A percentile compares a stretch with the other conserved stretches of the same genome.
Evolutionary conservation across 2,797 vertebrate genomes (phyloP).

Genomic region (Emys orbicularis): DNA sequence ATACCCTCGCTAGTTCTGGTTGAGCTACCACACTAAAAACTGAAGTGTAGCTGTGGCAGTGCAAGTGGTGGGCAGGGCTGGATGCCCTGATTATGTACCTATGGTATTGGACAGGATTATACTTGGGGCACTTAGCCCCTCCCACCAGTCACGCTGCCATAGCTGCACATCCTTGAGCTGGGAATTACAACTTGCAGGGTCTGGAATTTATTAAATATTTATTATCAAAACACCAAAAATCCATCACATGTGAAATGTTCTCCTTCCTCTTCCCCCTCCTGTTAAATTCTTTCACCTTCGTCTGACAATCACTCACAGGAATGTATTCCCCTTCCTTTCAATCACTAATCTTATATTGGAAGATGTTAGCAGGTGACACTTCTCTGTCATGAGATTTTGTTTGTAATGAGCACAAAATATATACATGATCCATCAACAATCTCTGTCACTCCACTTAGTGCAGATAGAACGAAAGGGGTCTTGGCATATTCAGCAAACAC

Average conservation of each 20-base stretch:
- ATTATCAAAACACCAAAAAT: accelerated
- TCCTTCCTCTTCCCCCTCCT: accelerated
- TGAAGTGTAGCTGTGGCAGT: neutral
- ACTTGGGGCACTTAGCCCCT: neutral
- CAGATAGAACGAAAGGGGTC: neutral
- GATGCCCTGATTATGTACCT: neutral
- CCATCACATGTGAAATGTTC: neutral
- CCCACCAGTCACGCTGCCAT: too few species aligned
- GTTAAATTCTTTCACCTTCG: neutral
- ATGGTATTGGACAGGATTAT: neutral
- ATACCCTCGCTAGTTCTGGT: neutral
- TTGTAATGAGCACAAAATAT: accelerated
- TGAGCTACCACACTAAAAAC: neutral
- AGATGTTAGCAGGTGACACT: neutral
- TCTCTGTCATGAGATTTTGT: neutral
- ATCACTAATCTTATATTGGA: accelerated
- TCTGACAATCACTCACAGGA: accelerated
- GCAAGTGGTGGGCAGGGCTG: neutral
- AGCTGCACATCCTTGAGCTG: too few species aligned
- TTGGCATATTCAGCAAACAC: neutral
- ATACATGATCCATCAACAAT: accelerated
- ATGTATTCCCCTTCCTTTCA: neutral
- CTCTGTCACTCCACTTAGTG: accelerated
- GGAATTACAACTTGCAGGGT: too few species aligned
- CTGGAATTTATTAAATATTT: neutral